A percentile compares a stretch with the other conserved stretches of the same genome.
These are phyloP conservation scores for Octopus bimaculoides DNA, from an alignment of 1,140 invertebrate species.

Conservation along the genomic window DNA sequence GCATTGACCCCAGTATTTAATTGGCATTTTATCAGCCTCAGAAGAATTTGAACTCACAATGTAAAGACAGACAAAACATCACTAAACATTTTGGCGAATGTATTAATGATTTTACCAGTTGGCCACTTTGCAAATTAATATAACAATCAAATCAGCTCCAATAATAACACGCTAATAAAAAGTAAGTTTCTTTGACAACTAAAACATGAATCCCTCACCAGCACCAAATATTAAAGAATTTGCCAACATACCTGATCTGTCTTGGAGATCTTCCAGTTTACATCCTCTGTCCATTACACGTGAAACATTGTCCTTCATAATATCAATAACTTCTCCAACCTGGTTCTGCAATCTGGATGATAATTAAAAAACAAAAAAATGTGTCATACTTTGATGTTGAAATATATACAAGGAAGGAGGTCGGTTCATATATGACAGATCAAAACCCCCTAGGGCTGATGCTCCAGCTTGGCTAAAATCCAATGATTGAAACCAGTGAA, in stretches of 20 bases:
- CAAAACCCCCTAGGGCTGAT: no score
- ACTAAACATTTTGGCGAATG: no score
- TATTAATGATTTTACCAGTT: neutral
- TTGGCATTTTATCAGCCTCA: no score
- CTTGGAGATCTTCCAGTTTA: constrained; percentile 61
- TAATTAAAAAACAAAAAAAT: neutral
- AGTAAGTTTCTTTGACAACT: neutral
- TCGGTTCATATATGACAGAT: no score
- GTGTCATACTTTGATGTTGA: no score
- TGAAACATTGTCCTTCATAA: constrained; percentile 63
- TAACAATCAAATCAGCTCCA: neutral
- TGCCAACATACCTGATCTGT: constrained; percentile 51
- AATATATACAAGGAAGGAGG: no score
- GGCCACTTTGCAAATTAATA: neutral
- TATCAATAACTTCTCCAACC: constrained; percentile 63
- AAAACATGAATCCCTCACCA: neutral
- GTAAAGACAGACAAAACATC: no score
- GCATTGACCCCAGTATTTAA: no score
- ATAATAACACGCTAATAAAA: neutral
- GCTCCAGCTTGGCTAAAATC: no score
- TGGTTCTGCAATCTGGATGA: constrained; percentile 53
- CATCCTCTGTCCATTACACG: constrained; percentile 64
- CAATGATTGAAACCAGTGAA: no score
- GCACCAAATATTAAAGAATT: neutral
- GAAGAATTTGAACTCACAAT: no score